Evolutionary conservation across 2,113 vertebrate genomes (phyloP), one percentile per base, ranked within the genome.

Genomic region (Takifugu bimaculatus): DNA sequence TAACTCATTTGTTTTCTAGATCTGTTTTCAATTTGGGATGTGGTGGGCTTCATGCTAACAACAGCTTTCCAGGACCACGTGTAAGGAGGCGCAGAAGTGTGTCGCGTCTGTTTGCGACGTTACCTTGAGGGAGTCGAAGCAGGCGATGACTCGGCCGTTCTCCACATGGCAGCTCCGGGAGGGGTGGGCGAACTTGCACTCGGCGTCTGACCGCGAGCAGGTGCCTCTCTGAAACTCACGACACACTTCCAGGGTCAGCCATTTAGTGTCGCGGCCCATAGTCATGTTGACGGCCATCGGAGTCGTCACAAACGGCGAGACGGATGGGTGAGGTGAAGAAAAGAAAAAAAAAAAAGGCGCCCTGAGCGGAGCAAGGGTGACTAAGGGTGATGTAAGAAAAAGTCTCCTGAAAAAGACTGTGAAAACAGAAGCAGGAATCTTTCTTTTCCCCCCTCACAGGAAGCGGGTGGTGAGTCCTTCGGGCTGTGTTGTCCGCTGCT

Each of bases 41-140:
- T 49, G 5, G 20, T 49, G n/a, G 4, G 4, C 10, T 3, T 43
- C 7, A 43, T 45, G 4, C 43, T 14, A 9, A 7, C 32, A 7
- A 7, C 35, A 10, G 7, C 35, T 10, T 11, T 6, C 35, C 35
- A 1, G 35, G 7, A 7, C 4, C 45, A 48, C 13, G 45, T 48
- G 45, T 5, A 15, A 4, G 35, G 60, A 26, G 3, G 14, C 44
- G 53, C 4, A 26, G 57, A 50, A 54, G 63, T 25, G 60, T 49
- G 43, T 20, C 14, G 63, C 65, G 49, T 62, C 47, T 61, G 64
- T 35, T 20, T 32, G 68, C 35, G 35, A 56, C 54, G 88, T 93
- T 93, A 99, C 97, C 96, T 99, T 99, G 78, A 99, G 92, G 42
- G 95, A 98, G 92, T 98, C 96, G 85, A 98, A 99, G 91, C 97